Percentiles rank a stretch among this genome's conserved stretches.
These are phyloP conservation scores for Phainopepla nitens DNA, from an alignment of 2,113 vertebrate species.

Conservation along the genomic window DNA sequence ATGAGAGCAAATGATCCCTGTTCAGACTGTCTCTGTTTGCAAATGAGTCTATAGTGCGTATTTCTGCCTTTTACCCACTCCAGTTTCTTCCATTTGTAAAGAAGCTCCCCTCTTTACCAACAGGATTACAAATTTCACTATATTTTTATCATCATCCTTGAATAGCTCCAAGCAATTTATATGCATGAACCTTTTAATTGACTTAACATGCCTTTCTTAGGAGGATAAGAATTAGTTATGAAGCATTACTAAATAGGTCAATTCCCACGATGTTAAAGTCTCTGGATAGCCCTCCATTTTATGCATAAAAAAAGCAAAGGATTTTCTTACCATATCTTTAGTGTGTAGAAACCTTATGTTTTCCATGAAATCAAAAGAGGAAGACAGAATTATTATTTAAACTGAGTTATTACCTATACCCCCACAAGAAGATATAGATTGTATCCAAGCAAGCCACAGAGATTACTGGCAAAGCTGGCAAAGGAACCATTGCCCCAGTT, in stretches of 20 bases:
- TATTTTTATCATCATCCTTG: neutral
- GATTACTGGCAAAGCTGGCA: neutral
- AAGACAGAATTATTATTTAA: neutral
- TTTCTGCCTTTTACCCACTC: neutral
- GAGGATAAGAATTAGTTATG: neutral
- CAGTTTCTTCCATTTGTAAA: neutral
- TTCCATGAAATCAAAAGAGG: neutral
- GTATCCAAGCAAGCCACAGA: neutral
- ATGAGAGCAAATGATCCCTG: neutral
- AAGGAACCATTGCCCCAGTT: neutral
- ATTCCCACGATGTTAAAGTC: neutral
- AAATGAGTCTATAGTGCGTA: neutral
- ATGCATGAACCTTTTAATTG: conserved; percentile 11
- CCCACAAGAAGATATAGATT: neutral
- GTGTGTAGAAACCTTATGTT: neutral
- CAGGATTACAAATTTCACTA: neutral
- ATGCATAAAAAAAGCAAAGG: neutral
- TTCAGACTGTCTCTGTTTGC: neutral
- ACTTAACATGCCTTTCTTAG: neutral
- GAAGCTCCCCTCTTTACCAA: neutral
- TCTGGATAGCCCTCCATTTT: neutral
- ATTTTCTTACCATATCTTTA: neutral
- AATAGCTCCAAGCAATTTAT: neutral
- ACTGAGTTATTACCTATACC: neutral
- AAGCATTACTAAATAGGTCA: conserved; percentile 14